Base-by-base conservation (phyloP, 2,888 invertebrate genomes). In the Venustoraphidia nigricollis region DNA sequence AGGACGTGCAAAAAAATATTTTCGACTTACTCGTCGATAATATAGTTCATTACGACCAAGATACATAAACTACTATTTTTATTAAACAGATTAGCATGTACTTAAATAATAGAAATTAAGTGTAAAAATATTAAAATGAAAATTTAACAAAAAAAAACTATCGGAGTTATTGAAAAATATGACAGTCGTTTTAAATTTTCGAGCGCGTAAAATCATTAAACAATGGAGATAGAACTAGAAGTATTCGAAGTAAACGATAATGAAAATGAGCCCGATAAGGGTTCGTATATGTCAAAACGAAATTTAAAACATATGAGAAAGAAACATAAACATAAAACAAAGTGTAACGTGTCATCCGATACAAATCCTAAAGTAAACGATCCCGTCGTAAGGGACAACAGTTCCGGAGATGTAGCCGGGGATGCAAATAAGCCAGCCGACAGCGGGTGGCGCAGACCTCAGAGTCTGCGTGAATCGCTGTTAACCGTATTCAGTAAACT, bases 401-500 rank as follows among this genome's bases (percentile, higher is more conserved):
- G 14, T n/a, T 14, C 10, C 36, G 45, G n/a, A 9, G 37, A 11
- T 45, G 45, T 35, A 13, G 37, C 13, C 17, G 36, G 9, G 2
- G 36, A 37, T 13, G 37, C 10, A 9, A 27, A 17, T 45, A 38
- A 38, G 2, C 45, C 13, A 36, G 36, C 13, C 37, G 37, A 36
- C 45, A 37, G 63, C 44, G 60, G 58, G 51, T 60, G 59, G 50
- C 58, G 62, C 45, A 64, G 70, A 53, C 70, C 69, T 55, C 65
- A 63, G 52, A 68, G 68, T 49, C 60, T 81, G 58, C 72, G 81
- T 57, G 77, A 79, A 62, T 81, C 80, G 54, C 71, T 82, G 60
- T 71, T 81, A 58, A 75, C 75, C 53, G 73, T 78, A 59, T 70
- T 79, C 56, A 76, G 77, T 57, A 78, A 78, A 64, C 68, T 78